These are phyloP conservation scores for Empis stercorea DNA, from an alignment of 2,888 invertebrate species.

Conservation along the genomic window DNA sequence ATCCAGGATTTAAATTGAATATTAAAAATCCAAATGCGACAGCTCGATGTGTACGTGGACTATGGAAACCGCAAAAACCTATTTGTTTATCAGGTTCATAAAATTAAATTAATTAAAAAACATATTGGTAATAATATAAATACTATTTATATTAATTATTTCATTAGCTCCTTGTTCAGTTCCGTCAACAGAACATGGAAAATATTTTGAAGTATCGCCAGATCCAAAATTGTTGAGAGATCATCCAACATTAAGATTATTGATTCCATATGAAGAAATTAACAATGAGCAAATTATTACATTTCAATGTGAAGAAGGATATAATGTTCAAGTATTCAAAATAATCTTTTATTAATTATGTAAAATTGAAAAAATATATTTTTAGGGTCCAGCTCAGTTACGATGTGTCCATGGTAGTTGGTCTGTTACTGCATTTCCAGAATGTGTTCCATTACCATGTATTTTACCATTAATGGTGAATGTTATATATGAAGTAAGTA, in stretches of 20 bases:
- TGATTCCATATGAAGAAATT: slow-evolving; percentile 37
- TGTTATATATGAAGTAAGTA: slow-evolving; percentile 28
- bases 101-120: slow-evolving; percentile 22
- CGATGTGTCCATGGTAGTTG: slow-evolving; percentile 73
- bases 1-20: slow-evolving; percentile 63
- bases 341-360: not conserved
- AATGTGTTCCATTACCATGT: slow-evolving; percentile 52
- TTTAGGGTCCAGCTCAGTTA: slow-evolving; percentile 55
- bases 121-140: slow-evolving; percentile 2
- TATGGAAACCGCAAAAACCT: slow-evolving; percentile 74
- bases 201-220: slow-evolving; percentile 40
- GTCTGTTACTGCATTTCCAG: slow-evolving; percentile 62
- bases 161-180: slow-evolving; percentile 53
- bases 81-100: slow-evolving; percentile 61
- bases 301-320: slow-evolving; percentile 64
- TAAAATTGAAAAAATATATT: too few relatives aligned
- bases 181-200: slow-evolving; percentile 54
- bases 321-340: slow-evolving; percentile 25
- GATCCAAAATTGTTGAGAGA: slow-evolving; percentile 27
- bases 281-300: slow-evolving; percentile 62
- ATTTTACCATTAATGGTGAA: slow-evolving; percentile 29
- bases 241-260: slow-evolving; percentile 24
- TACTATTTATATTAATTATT: slow-evolving; percentile 2
- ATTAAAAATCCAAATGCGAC: slow-evolving; percentile 58
- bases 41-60: slow-evolving; percentile 67